phyloP scores from a whole-genome alignment of 2,797 vertebrate species.

The Lithobates pipiens region DNA sequence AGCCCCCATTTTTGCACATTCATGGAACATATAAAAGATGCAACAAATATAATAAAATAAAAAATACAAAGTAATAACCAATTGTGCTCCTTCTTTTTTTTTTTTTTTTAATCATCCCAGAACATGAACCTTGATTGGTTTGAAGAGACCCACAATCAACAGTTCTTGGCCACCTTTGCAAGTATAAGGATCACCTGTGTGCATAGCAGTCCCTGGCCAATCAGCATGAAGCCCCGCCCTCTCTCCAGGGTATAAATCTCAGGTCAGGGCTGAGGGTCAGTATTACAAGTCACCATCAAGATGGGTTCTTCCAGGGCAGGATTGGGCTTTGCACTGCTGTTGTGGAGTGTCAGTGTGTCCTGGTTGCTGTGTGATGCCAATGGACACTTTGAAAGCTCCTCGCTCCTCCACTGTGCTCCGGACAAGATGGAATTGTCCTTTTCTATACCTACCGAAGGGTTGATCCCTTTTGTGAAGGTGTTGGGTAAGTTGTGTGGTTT shows the following conservation, averaged over 20 bases:
- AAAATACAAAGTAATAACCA: too few relatives aligned
- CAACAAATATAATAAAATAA: too few relatives aligned
- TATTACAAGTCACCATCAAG: neutral
- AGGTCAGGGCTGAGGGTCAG: neutral
- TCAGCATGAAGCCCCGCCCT: neutral
- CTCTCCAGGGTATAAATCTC: neutral
- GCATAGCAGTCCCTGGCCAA: neutral
- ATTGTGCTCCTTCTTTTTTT: too few relatives aligned
- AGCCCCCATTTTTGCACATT: too few relatives aligned
- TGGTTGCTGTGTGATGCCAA: neutral
- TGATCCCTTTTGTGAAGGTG: neutral
- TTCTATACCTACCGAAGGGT: neutral
- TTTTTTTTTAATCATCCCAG: too few relatives aligned
- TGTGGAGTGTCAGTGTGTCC: neutral
- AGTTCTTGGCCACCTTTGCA: too few relatives aligned
- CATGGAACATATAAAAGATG: too few relatives aligned
- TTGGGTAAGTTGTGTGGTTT: slow-evolving; percentile 64
- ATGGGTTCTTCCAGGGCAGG: neutral
- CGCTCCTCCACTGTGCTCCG: slow-evolving; percentile 58
- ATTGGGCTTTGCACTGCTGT: neutral
- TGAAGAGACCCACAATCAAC: too few relatives aligned
- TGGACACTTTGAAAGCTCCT: neutral
- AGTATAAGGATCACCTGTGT: neutral
- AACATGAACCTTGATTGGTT: too few relatives aligned
- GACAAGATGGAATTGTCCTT: slow-evolving; percentile 61